Conservation (phyloP, 2,113 vertebrate genomes). For the Strix aluco region DNA sequence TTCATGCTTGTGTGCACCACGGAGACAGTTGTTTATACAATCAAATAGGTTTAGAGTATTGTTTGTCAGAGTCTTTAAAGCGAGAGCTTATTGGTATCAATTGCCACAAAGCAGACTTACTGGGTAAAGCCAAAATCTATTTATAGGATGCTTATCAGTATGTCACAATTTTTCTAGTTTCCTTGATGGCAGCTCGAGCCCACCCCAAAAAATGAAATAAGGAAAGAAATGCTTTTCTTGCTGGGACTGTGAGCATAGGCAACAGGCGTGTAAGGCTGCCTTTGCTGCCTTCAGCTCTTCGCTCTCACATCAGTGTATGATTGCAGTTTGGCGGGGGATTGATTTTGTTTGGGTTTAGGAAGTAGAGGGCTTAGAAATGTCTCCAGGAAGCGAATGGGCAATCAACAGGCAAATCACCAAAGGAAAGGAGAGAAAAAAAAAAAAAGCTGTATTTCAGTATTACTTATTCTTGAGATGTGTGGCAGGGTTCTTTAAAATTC, state of each 20-base stretch:
- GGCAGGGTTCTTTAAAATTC: background rate
- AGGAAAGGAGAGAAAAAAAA: background rate
- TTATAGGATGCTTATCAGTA: background rate
- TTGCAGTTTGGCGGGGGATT: background rate
- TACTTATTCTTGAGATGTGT: background rate
- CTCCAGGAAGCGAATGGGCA: background rate
- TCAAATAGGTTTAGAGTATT: background rate
- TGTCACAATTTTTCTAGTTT: background rate
- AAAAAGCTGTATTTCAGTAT: background rate
- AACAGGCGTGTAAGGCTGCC: rapidly evolving
- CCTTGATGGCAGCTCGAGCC: background rate
- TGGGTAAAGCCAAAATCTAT: background rate
- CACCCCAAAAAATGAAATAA: background rate
- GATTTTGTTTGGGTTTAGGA: background rate
- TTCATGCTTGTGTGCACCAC: background rate
- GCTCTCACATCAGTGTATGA: background rate
- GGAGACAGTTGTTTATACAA: background rate
- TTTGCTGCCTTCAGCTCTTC: background rate
- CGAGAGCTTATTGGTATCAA: background rate
- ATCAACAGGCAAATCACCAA: background rate
- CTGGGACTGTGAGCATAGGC: background rate
- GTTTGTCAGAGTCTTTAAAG: background rate
- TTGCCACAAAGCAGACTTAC: background rate
- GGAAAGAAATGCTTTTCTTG: background rate
- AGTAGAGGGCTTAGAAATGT: background rate